phyloP scores from a whole-genome alignment of 2,797 vertebrate species.

The Sebastes trivittatus region DNA sequence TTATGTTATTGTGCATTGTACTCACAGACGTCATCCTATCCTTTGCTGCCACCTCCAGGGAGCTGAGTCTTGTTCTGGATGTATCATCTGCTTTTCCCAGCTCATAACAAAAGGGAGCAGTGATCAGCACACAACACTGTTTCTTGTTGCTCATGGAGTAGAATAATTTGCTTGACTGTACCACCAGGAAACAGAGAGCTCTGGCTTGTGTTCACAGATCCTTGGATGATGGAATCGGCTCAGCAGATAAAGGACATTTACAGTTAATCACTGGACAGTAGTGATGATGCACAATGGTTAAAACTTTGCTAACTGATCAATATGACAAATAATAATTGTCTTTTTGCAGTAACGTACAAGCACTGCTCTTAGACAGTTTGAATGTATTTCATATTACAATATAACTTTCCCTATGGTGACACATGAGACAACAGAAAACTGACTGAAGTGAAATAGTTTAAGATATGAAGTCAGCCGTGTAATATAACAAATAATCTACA shows the following conservation, averaged over 20 bases:
- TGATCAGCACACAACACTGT: neutral
- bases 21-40: neutral
- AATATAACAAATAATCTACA: no score
- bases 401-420: neutral
- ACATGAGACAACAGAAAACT: neutral
- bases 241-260: neutral
- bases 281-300: neutral
- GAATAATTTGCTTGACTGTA: neutral
- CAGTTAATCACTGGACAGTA: neutral
- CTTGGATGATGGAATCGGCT: neutral
- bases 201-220: neutral
- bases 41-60: slow-evolving; percentile 54
- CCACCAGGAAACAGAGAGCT: neutral
- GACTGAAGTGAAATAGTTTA: neutral
- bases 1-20: neutral
- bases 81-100: neutral
- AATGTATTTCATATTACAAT: neutral
- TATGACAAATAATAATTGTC: neutral
- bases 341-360: neutral
- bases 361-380: neutral
- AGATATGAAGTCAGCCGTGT: neutral
- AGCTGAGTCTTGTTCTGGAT: neutral
- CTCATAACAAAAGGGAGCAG: neutral
- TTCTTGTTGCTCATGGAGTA: neutral
- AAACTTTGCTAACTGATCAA: neutral